phyloP scores from a whole-genome alignment of 1,140 invertebrate genomes.

The Trachymyrmex cornetzi region DNA sequence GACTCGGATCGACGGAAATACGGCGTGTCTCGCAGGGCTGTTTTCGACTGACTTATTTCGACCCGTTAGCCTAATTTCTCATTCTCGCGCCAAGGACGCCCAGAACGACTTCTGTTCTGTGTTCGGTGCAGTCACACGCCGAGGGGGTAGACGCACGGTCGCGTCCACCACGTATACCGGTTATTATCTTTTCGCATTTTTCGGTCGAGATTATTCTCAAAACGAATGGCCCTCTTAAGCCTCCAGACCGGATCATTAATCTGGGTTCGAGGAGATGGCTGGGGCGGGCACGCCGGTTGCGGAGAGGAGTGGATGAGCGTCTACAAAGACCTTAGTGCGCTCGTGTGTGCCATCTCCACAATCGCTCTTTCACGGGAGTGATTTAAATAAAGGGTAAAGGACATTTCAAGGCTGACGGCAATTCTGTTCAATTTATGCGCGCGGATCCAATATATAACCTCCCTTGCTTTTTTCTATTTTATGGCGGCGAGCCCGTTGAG shows the following conservation, averaged over 20 bases:
- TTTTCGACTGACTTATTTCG: conserved; percentile 64
- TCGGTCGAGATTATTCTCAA: conserved; percentile 74
- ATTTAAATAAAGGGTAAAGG: conserved; percentile 65
- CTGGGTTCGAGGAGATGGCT: conserved; percentile 68
- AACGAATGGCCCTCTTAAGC: conserved; percentile 74
- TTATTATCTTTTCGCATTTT: conserved; percentile 76
- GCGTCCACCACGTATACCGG: conserved; percentile 40
- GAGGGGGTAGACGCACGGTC: conserved; percentile 30
- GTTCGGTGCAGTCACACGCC: not conserved
- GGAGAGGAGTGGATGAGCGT: conserved; percentile 43
- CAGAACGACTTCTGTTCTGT: conserved; percentile 61
- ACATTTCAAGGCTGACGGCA: conserved; percentile 63
- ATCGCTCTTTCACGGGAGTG: conserved; percentile 60
- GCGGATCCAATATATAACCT: conserved; percentile 52
- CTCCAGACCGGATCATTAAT: conserved; percentile 72
- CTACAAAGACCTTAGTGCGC: conserved; percentile 53
- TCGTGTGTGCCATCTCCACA: conserved; percentile 46
- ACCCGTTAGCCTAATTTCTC: conserved; percentile 76
- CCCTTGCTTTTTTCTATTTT: conserved; percentile 42
- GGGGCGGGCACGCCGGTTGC: conserved; percentile 45
- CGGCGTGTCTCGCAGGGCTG: conserved; percentile 32
- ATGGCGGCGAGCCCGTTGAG: conserved; percentile 20
- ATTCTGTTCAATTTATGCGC: conserved; percentile 62
- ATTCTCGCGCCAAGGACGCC: conserved; percentile 71
- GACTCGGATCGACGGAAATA: conserved; percentile 46